phyloP scores from a whole-genome alignment of 1,140 invertebrate species.

The Ceratina japonica region DNA sequence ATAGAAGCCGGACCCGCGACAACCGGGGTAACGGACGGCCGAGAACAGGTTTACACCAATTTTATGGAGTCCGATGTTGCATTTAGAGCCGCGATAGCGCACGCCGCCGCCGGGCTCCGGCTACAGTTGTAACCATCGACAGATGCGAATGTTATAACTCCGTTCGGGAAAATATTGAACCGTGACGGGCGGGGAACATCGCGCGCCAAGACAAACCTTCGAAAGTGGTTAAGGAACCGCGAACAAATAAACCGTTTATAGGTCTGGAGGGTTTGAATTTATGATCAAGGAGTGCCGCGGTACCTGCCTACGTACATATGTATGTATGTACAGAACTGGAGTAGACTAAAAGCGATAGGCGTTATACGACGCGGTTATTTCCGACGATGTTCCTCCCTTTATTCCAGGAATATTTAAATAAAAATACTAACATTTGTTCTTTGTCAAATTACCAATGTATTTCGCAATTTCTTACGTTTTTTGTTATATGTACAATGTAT shows the following conservation, averaged over 20 bases:
- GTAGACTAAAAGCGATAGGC: not conserved
- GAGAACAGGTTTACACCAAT: conserved; percentile 72
- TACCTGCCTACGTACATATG: conserved; percentile 19
- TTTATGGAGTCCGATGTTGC: conserved; percentile 71
- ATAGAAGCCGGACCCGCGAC: conserved; percentile 50
- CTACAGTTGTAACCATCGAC: conserved; percentile 39
- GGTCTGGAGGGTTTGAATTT: conserved; percentile 49
- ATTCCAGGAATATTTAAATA: too few relatives aligned
- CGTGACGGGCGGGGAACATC: not conserved
- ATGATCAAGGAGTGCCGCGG: conserved; percentile 25
- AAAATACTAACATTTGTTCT: too few relatives aligned
- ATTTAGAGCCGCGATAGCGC: conserved; percentile 69
- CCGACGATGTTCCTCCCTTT: too few relatives aligned
- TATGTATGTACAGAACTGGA: not conserved
- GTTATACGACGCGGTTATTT: not conserved
- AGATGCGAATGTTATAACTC: conserved; percentile 38
- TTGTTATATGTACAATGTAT: too few relatives aligned
- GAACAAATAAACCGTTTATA: conserved; percentile 47
- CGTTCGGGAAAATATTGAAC: conserved; percentile 48
- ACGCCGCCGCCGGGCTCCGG: conserved; percentile 42
- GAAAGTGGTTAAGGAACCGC: conserved; percentile 47
- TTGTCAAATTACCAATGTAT: too few relatives aligned
- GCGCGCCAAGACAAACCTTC: conserved; percentile 33
- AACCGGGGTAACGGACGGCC: conserved; percentile 56
- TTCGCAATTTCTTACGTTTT: too few relatives aligned